These are phyloP conservation scores for Cancer borealis DNA, from an alignment of 2,888 invertebrate species.

Conservation along the genomic window DNA sequence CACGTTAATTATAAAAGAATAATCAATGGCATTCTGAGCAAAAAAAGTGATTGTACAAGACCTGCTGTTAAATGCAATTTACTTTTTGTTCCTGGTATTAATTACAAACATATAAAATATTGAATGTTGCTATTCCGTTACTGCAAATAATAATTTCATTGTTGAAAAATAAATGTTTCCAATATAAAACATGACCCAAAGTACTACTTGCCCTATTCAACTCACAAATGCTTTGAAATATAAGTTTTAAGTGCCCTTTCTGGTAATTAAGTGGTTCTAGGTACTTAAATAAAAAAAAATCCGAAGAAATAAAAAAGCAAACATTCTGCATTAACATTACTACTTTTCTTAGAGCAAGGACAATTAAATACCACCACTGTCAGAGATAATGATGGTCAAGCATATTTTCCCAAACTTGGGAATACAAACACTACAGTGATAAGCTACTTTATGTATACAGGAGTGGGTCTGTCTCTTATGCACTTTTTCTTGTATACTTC, in stretches of 20 bases:
- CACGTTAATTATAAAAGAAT: slow-evolving; percentile 33
- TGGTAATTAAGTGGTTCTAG: slow-evolving; percentile 39
- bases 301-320: background rate
- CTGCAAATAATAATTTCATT: slow-evolving; percentile 15
- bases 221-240: slow-evolving; percentile 14
- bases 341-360: slow-evolving; percentile 67
- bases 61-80: slow-evolving; percentile 39
- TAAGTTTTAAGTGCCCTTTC: slow-evolving; percentile 57
- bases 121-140: slow-evolving; percentile 47
- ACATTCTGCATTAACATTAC: slow-evolving; percentile 49
- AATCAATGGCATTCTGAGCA: slow-evolving; percentile 49
- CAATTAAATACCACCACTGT: slow-evolving; percentile 66
- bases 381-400: slow-evolving; percentile 64
- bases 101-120: slow-evolving; percentile 54
- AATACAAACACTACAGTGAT: slow-evolving; percentile 71
- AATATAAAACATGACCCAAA: slow-evolving; percentile 59
- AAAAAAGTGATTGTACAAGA: slow-evolving; percentile 59
- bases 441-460: slow-evolving; percentile 66
- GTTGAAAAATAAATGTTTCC: slow-evolving; percentile 53
- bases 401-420: slow-evolving; percentile 60
- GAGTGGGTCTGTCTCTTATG: slow-evolving; percentile 60
- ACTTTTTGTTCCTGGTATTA: slow-evolving; percentile 34
- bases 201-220: slow-evolving; percentile 40
- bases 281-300: background rate
- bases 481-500: background rate